Percentiles rank a stretch among this genome's conserved stretches.
phyloP scores from a whole-genome alignment of 53 echinoderm and acorn worm species.

The Astropecten irregularis region DNA sequence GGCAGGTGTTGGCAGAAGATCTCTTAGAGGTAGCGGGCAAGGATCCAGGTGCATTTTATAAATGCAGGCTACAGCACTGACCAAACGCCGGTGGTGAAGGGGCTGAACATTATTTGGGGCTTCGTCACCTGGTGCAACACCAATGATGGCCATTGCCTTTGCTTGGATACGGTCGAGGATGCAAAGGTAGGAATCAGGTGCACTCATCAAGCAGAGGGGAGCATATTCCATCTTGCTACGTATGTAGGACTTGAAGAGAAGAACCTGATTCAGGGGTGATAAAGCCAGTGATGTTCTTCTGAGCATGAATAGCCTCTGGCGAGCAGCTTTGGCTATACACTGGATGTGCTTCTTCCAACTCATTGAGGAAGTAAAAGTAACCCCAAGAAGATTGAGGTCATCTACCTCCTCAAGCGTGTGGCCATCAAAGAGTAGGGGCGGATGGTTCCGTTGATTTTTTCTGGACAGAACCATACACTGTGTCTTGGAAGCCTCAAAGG shows the following conservation, averaged over 20 bases:
- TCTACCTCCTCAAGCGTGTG: background rate
- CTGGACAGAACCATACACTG: background rate
- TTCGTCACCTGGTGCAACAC: constrained; percentile 15
- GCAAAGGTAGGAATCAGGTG: constrained; percentile 3
- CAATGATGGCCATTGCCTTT: background rate
- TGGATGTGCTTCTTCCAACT: background rate
- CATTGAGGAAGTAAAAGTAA: background rate
- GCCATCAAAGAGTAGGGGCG: background rate
- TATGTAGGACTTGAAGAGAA: background rate
- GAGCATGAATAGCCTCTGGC: constrained; percentile 8
- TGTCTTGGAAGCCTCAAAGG: background rate
- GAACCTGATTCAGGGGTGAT: background rate
- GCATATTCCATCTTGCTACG: constrained; percentile 10
- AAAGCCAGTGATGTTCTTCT: constrained; percentile 5
- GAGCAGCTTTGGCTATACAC: background rate
- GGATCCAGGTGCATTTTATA: constrained; percentile 22
- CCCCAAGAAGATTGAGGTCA: constrained; percentile 1
- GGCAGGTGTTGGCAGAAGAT: background rate
- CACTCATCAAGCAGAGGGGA: constrained; percentile 12
- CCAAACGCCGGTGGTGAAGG: constrained; percentile 3
- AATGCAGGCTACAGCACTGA: constrained; percentile 19
- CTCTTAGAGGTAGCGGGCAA: constrained; percentile 3
- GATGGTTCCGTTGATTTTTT: background rate
- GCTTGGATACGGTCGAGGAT: background rate
- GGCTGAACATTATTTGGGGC: constrained; percentile 6